phyloP scores from a whole-genome alignment of 2,113 vertebrate species.

The Lophotis ruficrista region DNA sequence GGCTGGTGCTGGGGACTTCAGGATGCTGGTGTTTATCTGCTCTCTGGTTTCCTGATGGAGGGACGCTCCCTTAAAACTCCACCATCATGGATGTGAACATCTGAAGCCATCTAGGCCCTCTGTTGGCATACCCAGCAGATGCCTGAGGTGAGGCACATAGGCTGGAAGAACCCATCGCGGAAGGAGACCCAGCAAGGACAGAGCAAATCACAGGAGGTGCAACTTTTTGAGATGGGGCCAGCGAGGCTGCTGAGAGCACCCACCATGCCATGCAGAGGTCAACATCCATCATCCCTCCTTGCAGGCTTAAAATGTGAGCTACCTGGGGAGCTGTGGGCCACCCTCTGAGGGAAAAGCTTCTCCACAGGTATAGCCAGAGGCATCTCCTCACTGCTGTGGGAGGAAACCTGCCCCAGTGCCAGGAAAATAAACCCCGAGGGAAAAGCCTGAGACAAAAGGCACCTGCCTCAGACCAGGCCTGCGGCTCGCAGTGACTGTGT shows the following conservation, averaged over 20 bases:
- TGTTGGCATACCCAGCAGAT: fast-evolving
- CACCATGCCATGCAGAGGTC: fast-evolving
- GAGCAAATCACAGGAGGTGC: background rate
- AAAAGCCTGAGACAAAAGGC: background rate
- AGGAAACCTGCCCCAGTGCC: too few species aligned
- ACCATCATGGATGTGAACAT: fast-evolving
- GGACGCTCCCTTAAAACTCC: fast-evolving
- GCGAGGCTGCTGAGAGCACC: fast-evolving
- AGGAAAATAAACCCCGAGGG: fast-evolving
- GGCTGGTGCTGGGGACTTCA: background rate
- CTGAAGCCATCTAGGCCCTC: fast-evolving
- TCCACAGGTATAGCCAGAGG: background rate
- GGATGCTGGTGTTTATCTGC: background rate
- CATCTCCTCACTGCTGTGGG: fast-evolving
- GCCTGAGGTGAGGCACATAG: fast-evolving
- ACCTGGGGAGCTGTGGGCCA: background rate
- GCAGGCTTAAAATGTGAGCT: fast-evolving
- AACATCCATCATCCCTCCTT: background rate
- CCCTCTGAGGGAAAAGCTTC: background rate
- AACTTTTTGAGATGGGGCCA: background rate
- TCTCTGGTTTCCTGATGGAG: background rate
- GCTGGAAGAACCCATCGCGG: fast-evolving
- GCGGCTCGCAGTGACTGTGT: fast-evolving
- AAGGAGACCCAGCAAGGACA: background rate
- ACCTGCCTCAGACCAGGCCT: background rate